Base-by-base conservation (phyloP, 2,888 invertebrate genomes). In the Megaustenia siamemsis region DNA sequence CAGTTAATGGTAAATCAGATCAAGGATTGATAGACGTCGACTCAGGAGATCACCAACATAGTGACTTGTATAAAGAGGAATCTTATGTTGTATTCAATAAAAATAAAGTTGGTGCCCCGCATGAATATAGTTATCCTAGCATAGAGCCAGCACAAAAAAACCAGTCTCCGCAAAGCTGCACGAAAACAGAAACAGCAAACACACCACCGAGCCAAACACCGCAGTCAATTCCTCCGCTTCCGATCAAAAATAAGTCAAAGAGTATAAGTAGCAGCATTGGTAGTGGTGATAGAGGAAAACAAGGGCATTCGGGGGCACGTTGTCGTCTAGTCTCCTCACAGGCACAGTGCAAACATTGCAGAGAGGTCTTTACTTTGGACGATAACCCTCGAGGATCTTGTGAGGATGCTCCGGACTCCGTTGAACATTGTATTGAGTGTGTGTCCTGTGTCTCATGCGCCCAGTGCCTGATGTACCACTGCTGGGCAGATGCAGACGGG, bases 391-490 rank as follows among this genome's bases (percentile, higher is more conserved):
- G 96, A 28, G 98, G 98, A 86, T 96, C 97, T 80, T 95, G 95
- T 91, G 94, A 94, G 87, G 94, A 94, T 85, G 98, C 98, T 1
- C 98, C 98, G 0, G 98, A 98, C 94, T 96, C 96, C 91, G 96
- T 96, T 93, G 96, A 96, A 89, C 95, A 96, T 43, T 96, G 97
- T 91, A 96, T 98, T 91, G 96, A 98, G 93, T 95, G 95, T 84
- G 96, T 97, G 73, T 96, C 97, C 76, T 98, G 98, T 93, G 96
- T 98, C 92, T 96, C 96, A 89, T 97, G 97, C 94, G 97, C 98
- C 32, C 96, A 96, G 94, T 97, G 97, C 91, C 96, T 98, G 96
- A 95, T 98, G 92, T 98, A 98, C 95, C 98, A 98, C 95, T 98
- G 98, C 94, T 97, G 97, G 96, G 96, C 97, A 88, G 97, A 98